phyloP scores from a whole-genome alignment of 2,113 vertebrate species.

The Prolemur simus region DNA sequence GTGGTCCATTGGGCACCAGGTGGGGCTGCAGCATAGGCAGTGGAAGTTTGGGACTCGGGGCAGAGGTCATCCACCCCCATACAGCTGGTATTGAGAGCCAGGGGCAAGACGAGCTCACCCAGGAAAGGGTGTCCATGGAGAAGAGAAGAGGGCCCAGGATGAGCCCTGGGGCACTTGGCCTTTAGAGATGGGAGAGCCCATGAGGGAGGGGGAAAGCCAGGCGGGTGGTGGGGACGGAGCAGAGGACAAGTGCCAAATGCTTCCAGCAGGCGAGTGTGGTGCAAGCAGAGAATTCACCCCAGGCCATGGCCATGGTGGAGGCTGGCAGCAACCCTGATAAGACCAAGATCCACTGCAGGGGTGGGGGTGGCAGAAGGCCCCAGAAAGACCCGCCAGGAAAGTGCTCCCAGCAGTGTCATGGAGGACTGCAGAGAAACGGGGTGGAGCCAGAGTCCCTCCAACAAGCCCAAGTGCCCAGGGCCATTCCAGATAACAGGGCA shows the following conservation, averaged over 20 bases:
- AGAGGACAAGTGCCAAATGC: accelerated
- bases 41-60: background rate
- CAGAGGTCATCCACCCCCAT: background rate
- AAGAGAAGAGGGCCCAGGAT: background rate
- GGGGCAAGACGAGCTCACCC: background rate
- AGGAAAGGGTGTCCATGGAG: background rate
- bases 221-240: accelerated
- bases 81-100: background rate
- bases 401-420: background rate
- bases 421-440: background rate
- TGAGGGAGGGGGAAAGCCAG: background rate
- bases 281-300: background rate
- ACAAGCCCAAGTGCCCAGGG: background rate
- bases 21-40: background rate
- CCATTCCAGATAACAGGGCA: background rate
- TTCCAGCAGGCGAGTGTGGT: accelerated
- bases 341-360: background rate
- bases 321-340: background rate
- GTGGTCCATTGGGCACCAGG: accelerated
- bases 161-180: background rate
- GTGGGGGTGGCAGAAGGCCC: background rate
- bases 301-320: accelerated
- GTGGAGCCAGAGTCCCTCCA: background rate
- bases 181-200: background rate
- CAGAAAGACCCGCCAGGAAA: background rate